Evolutionary conservation across 1,140 invertebrate genomes (phyloP), one percentile per base, ranked within the genome.

Genomic region (Eupeodes corollae): DNA sequence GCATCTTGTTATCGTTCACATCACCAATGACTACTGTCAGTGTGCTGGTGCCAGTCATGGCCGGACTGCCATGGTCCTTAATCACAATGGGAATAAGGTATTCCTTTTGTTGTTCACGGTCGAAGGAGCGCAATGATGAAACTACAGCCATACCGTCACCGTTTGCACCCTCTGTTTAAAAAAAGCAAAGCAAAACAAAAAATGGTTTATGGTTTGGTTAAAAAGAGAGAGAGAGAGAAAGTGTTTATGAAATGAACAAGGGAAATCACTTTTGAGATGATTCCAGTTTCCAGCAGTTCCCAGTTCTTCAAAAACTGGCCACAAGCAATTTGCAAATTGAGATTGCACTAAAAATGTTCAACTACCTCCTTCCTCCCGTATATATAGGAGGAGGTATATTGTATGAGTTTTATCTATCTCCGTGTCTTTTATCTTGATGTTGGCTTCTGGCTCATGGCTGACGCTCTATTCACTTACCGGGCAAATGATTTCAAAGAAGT

Each of bases 1-100:
- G 85, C 89, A 97, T 97, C 71, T 91, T 90, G 70, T 98, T 96
- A 61, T 98, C 93, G 66, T 98, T 98, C 2, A 89, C 83, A 63
- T 94, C 92, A 16, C 93, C 92, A 57, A 98, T 96, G 16, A 94
- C 88, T 8, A 98, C 89, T 0, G 90, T 95, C 6, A 98, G 67
- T 0, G 91, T 96, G 55, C 88, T 93, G 2, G 92, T 95, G 48
- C 91, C 93, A 35, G 90, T 92, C 86, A 93, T 91, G 0, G 85
- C 83, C 10, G 83, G 88, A 61, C 80, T 89, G 42, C 85, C 88
- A 53, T 83, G 87, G 72, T 87, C 87, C 72, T 91, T 92, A 50
- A 94, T 94, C 5, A 94, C 85, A 61, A 95, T 95, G 1, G 91
- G 91, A 55, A 94, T 91, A 47, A 89, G 75, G 62, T 91, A 96